Evolutionary conservation across 35 echinoderm and acorn worm species (phyloP).

Genomic region (Eucidaris tribuloides): DNA sequence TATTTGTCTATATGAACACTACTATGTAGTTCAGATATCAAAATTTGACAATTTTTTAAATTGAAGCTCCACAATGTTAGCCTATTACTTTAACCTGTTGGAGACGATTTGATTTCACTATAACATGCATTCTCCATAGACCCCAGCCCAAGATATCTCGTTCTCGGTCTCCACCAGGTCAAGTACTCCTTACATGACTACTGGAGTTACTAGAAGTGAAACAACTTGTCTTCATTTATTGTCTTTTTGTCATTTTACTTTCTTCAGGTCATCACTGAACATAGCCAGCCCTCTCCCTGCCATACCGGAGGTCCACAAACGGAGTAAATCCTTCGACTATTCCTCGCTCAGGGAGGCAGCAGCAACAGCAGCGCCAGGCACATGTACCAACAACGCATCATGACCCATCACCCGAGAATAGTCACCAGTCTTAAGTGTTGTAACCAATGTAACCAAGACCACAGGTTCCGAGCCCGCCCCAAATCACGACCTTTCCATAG

Average conservation of each 20-base stretch:
- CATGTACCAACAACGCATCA: constrained; percentile 64
- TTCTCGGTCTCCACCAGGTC: too few relatives aligned
- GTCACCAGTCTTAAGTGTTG: too few relatives aligned
- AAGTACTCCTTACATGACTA: background rate
- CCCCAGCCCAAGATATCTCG: too few relatives aligned
- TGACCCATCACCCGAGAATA: too few relatives aligned
- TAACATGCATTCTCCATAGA: too few relatives aligned
- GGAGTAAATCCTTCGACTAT: constrained; percentile 73
- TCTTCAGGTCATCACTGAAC: constrained; percentile 58
- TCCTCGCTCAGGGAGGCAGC: background rate
- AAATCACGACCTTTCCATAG: too few relatives aligned
- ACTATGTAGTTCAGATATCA: too few relatives aligned
- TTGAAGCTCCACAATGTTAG: background rate
- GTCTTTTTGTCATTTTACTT: background rate
- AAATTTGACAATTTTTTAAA: too few relatives aligned
- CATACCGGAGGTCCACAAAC: constrained; percentile 68
- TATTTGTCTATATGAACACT: too few relatives aligned
- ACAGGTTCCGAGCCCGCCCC: too few relatives aligned
- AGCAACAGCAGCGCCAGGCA: constrained; percentile 18
- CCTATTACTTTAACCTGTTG: too few relatives aligned
- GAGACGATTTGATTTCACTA: background rate
- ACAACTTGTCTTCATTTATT: background rate
- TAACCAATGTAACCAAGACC: too few relatives aligned
- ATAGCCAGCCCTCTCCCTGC: constrained; percentile 51
- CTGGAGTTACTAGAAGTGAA: background rate